phyloP scores from a whole-genome alignment of 1,140 invertebrate species.

The Cryptotermes secundus region DNA sequence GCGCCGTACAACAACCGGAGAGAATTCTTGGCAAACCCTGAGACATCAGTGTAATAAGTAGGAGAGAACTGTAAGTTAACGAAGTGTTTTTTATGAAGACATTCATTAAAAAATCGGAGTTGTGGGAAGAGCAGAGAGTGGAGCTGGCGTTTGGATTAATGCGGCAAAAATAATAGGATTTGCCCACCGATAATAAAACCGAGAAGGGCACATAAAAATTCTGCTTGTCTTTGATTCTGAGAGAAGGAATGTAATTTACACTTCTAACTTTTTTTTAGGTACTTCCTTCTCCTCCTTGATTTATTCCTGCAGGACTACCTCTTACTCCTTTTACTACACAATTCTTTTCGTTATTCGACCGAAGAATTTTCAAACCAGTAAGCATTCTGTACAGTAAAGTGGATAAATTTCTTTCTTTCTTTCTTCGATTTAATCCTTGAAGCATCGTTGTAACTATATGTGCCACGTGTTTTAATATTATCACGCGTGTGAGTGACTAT shows the following conservation, averaged over 20 bases:
- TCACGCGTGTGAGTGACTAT: too few species aligned
- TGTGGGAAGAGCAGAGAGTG: background rate
- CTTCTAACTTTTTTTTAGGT: background rate
- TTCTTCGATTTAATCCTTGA: background rate
- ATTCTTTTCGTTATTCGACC: background rate
- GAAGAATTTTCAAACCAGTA: background rate
- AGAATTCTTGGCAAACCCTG: background rate
- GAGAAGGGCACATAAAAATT: background rate
- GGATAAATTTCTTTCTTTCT: background rate
- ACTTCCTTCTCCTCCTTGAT: background rate
- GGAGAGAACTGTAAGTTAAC: background rate
- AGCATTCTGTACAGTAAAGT: background rate
- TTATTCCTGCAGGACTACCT: background rate
- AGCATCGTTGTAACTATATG: too few species aligned
- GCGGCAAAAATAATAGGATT: conserved; percentile 6
- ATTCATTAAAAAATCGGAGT: conserved; percentile 8
- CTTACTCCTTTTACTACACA: background rate
- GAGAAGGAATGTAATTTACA: background rate
- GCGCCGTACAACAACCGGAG: background rate
- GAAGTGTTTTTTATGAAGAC: background rate
- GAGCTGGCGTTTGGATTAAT: background rate
- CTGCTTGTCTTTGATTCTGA: background rate
- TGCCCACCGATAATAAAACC: background rate
- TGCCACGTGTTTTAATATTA: too few species aligned
- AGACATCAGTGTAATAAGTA: background rate